These are phyloP conservation scores for Podotricha telesiphe DNA, from an alignment of 2,888 invertebrate genomes.

Conservation along the genomic window DNA sequence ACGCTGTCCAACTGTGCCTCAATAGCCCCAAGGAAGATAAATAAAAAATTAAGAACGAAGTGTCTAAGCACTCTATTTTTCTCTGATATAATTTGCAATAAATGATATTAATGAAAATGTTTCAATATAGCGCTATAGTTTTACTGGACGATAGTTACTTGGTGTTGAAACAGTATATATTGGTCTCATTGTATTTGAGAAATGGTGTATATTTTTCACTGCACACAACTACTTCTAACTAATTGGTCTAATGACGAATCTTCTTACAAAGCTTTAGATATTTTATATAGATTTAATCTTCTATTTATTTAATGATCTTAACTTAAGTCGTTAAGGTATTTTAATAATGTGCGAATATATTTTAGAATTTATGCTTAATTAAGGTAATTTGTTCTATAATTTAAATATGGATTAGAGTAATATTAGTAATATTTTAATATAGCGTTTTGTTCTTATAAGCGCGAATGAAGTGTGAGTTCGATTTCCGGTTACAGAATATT, in stretches of 20 bases:
- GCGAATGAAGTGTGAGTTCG: no score
- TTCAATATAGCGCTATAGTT: conserved; percentile 15
- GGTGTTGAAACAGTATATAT: conserved; percentile 51
- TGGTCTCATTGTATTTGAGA: conserved; percentile 65
- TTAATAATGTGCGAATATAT: conserved; percentile 20
- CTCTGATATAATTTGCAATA: no score
- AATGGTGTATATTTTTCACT: conserved; percentile 61
- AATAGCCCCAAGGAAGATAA: no score
- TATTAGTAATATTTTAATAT: not conserved
- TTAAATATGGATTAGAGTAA: not conserved
- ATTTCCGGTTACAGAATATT: no score
- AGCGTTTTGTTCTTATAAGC: not conserved
- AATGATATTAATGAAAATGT: no score
- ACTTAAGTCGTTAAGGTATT: conserved; percentile 12
- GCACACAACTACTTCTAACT: conserved; percentile 52
- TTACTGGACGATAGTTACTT: not conserved
- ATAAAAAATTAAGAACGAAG: no score
- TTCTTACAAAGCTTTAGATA: conserved; percentile 15
- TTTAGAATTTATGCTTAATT: conserved; percentile 7
- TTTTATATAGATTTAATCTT: conserved; percentile 21
- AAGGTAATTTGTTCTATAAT: conserved; percentile 2
- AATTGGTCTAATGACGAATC: conserved; percentile 53
- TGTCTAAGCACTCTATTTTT: no score
- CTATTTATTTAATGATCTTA: conserved; percentile 29
- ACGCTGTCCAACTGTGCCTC: no score